Evolutionary conservation across 2,113 vertebrate species (phyloP).

Genomic region (Condylura cristata): DNA sequence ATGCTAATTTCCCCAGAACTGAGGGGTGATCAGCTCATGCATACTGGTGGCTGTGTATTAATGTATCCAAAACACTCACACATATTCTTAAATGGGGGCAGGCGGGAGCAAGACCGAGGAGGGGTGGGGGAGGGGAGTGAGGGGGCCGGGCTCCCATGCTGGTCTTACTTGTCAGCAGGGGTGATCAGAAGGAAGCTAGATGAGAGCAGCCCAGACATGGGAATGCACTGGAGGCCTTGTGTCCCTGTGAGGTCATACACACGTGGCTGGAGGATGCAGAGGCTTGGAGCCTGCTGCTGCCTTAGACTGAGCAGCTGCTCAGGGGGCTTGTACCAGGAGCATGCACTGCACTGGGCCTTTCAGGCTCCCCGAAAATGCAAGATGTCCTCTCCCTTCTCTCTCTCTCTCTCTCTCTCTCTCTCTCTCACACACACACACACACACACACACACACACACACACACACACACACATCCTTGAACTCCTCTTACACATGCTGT

Average conservation of each 20-base stretch:
- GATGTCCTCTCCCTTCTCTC: neutral
- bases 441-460: neutral
- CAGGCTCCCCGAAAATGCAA: neutral
- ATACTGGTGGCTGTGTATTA: slow-evolving; percentile 58
- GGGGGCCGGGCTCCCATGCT: neutral
- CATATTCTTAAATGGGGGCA: slow-evolving; percentile 33
- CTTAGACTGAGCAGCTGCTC: neutral
- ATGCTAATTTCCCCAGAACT: slow-evolving; percentile 82
- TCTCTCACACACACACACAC: neutral
- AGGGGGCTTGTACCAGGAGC: neutral
- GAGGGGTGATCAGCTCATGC: slow-evolving; percentile 52
- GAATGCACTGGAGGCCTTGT: too few species aligned
- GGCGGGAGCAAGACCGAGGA: neutral
- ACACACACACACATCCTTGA: too few species aligned
- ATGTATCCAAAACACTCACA: slow-evolving; percentile 37
- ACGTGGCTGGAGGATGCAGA: neutral
- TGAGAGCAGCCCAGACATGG: neutral
- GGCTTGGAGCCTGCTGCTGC: neutral
- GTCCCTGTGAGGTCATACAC: neutral
- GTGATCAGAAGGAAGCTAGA: neutral
- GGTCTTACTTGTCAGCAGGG: neutral
- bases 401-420: too few species aligned
- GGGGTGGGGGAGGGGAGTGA: accelerated
- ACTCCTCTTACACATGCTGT: too few species aligned
- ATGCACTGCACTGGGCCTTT: neutral